phyloP scores from a whole-genome alignment of 2,888 invertebrate genomes.

The Rhagonycha lutea region DNA sequence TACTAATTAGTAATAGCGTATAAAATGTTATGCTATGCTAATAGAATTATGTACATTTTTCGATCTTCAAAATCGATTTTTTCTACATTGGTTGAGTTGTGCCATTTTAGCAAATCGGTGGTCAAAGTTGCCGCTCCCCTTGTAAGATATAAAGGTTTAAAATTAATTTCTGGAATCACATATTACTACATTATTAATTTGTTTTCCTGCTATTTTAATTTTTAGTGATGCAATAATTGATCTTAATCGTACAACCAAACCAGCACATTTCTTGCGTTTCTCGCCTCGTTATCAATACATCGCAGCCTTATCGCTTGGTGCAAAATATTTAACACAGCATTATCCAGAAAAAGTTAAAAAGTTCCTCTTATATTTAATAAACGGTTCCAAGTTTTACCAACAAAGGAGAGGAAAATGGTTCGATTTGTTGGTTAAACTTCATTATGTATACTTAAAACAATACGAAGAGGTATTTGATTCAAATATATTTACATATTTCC shows the following conservation, averaged over 20 bases:
- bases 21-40: no score
- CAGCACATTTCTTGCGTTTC: slow-evolving; percentile 38
- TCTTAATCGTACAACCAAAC: not conserved
- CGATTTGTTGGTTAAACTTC: slow-evolving; percentile 35
- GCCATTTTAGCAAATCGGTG: no score
- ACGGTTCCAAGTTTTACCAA: slow-evolving; percentile 33
- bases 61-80: no score
- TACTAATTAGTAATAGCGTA: no score
- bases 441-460: slow-evolving; percentile 33
- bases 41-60: no score
- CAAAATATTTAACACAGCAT: slow-evolving; percentile 32
- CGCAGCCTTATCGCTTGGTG: slow-evolving; percentile 35
- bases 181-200: not conserved
- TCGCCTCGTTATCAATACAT: slow-evolving; percentile 38
- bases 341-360: slow-evolving; percentile 34
- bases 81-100: no score
- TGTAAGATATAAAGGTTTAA: no score
- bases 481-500: slow-evolving; percentile 4
- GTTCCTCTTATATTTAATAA: slow-evolving; percentile 42
- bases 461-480: slow-evolving; percentile 31
- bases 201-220: not conserved
- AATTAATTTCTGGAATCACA: not conserved
- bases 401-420: slow-evolving; percentile 41
- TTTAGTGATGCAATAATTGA: not conserved
- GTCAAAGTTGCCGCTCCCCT: no score